A percentile compares a stretch with the other conserved stretches of the same genome.
Conservation (phyloP, 2,888 invertebrate genomes). For the Tenthredo notha region DNA sequence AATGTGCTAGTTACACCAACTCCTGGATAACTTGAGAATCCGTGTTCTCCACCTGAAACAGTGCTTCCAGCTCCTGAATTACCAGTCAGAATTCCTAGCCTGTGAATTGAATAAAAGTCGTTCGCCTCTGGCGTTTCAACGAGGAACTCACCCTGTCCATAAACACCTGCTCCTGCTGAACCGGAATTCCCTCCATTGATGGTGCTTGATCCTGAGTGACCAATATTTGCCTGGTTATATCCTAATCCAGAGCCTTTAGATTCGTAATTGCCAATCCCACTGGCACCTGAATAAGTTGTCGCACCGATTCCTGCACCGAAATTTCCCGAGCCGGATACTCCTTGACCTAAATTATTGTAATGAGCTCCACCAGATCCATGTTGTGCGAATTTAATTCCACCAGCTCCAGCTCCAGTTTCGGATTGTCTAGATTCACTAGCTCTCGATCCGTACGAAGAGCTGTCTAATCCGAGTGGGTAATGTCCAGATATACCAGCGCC, state of each 20-base stretch:
- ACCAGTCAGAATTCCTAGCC: neutral
- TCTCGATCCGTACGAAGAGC: slow-evolving; percentile 14
- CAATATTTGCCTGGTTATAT: slow-evolving; percentile 19
- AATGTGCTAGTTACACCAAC: neutral
- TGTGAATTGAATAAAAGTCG: neutral
- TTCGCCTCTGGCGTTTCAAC: neutral
- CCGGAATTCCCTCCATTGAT: neutral
- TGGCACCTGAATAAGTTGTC: slow-evolving; percentile 5
- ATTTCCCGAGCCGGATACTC: slow-evolving; percentile 13
- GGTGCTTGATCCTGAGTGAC: slow-evolving; percentile 16
- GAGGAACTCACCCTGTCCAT: slow-evolving; percentile 28
- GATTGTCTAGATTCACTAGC: slow-evolving; percentile 34
- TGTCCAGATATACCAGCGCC: slow-evolving; percentile 45
- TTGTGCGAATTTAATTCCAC: neutral
- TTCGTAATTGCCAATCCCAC: slow-evolving; percentile 30
- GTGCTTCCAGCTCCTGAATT: slow-evolving; percentile 22
- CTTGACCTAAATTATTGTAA: neutral
- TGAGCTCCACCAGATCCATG: neutral
- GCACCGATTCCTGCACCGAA: slow-evolving; percentile 47
- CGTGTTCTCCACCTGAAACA: slow-evolving; percentile 16
- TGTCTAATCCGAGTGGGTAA: slow-evolving; percentile 13
- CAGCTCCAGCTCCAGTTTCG: slow-evolving; percentile 18
- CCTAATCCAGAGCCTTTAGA: slow-evolving; percentile 10
- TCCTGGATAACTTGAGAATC: slow-evolving; percentile 7
- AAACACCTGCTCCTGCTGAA: neutral